Evolutionary conservation across 2,797 vertebrate species (phyloP).

Genomic region (Champsocephalus gunnari): DNA sequence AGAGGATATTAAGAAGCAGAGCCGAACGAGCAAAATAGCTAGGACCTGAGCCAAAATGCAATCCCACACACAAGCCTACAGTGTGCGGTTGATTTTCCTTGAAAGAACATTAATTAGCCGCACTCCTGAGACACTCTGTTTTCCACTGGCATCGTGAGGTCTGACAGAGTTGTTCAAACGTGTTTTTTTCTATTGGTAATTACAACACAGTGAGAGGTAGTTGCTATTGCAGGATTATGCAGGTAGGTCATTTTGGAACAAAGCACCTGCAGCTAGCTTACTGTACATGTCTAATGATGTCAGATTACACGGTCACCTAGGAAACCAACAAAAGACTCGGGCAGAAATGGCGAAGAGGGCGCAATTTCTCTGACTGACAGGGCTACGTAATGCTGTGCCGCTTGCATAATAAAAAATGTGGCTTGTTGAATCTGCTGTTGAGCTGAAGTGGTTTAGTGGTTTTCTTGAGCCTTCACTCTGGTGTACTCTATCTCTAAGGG

Average conservation of each 20-base stretch:
- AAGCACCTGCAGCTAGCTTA: slow-evolving; percentile 44
- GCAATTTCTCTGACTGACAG: slow-evolving; percentile 59
- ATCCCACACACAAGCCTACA: slow-evolving; percentile 50
- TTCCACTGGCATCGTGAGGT: slow-evolving; percentile 32
- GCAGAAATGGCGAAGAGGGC: slow-evolving; percentile 50
- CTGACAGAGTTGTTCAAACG: slow-evolving; percentile 38
- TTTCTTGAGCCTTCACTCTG: slow-evolving; percentile 49
- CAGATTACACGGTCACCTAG: slow-evolving; percentile 68
- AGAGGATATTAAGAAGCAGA: slow-evolving; percentile 53
- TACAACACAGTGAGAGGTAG: slow-evolving; percentile 5
- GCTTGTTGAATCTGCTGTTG: slow-evolving; percentile 63
- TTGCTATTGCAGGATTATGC: slow-evolving; percentile 27
- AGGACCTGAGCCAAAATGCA: slow-evolving; percentile 40
- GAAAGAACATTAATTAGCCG: slow-evolving; percentile 48
- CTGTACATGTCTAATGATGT: slow-evolving; percentile 62
- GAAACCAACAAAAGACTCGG: slow-evolving; percentile 62
- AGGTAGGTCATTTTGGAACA: slow-evolving; percentile 38
- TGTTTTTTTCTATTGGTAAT: slow-evolving; percentile 36
- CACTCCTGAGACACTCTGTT: slow-evolving; percentile 44
- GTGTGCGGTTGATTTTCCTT: slow-evolving; percentile 44
- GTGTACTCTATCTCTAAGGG: slow-evolving; percentile 54
- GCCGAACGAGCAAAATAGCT: slow-evolving; percentile 38
- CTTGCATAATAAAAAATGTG: slow-evolving; percentile 73
- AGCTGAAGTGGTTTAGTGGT: slow-evolving; percentile 57
- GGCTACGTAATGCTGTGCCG: slow-evolving; percentile 50